Base-by-base conservation (phyloP, 2,888 invertebrate species). In the Acanthoscelides obtectus region DNA sequence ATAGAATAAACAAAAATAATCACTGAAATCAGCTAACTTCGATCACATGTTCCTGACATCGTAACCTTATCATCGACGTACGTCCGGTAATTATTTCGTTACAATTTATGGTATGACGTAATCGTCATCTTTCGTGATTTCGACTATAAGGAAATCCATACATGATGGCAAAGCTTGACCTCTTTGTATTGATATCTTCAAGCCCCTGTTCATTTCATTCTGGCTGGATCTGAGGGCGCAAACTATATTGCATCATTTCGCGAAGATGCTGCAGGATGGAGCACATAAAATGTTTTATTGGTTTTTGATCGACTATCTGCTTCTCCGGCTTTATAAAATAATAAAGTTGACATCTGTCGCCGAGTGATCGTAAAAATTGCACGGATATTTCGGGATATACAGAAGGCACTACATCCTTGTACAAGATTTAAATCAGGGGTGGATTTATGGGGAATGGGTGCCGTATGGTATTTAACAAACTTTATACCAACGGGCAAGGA, bases 291-390 rank as follows among this genome's bases (percentile, higher is more conserved):
- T 71, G 71, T 78, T 79, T 79, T 79, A 79, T 79, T 74, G 71
- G 73, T 73, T 78, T 77, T 79, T 79, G 78, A 79, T 79, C 77
- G 79, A 63, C 73, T 73, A 77, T n/a, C 71, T 73, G 76, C 25
- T 25, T 8, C 25, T 76, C 73, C 71, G 75, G 78, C 73, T 77
- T 79, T 79, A 77, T 79, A 78, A 78, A 77, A 78, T 75, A 78
- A 78, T 79, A 79, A 79, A 79, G 76, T 73, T 76, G 76, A 75
- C 79, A 79, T 77, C 79, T 79, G 79, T 78, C 78, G 79, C 79
- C 67, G 20, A 22, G 67, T 22, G 19, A 0, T 22, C 67, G 19
- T 22, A 22, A 67, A 67, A 67, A 22, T n/a, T 67, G 67, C 67
- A 21, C 67, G 67, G 67, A 67, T 67, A 19, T 67, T 45, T 17